A percentile compares a stretch with the other conserved stretches of the same genome.
These are phyloP conservation scores for Colletes gigas DNA, from an alignment of 1,140 invertebrate species.

Conservation along the genomic window DNA sequence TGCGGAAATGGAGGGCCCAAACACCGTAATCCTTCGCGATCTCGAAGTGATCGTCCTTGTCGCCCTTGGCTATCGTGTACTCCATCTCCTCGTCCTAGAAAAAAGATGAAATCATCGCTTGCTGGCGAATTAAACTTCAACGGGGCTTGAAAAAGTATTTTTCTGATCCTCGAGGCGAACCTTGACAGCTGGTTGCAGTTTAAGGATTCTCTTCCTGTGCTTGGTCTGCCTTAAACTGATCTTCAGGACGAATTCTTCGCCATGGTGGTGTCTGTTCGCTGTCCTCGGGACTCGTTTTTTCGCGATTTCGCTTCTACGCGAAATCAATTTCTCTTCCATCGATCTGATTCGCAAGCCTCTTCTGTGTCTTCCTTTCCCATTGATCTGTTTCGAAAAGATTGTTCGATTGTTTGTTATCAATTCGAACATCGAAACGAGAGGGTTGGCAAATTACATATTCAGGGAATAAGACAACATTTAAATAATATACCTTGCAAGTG, in stretches of 20 bases:
- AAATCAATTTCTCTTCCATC: slow-evolving; percentile 35
- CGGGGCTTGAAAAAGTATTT: too few species aligned
- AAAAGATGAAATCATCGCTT: background rate
- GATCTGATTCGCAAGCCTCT: slow-evolving; percentile 59
- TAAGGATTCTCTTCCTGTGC: slow-evolving; percentile 84
- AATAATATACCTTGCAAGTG: slow-evolving; percentile 87
- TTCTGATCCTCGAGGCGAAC: slow-evolving; percentile 62
- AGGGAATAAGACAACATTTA: background rate
- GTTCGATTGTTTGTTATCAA: background rate
- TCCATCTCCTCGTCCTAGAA: slow-evolving; percentile 83
- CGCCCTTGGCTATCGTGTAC: slow-evolving; percentile 85
- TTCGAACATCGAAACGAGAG: too few species aligned
- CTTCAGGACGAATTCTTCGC: slow-evolving; percentile 81
- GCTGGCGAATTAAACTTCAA: too few species aligned
- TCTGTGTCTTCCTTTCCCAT: slow-evolving; percentile 70
- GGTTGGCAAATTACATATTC: background rate
- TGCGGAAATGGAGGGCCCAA: slow-evolving; percentile 84
- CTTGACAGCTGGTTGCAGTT: slow-evolving; percentile 85
- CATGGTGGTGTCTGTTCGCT: slow-evolving; percentile 76
- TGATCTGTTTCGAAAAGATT: slow-evolving; percentile 52
- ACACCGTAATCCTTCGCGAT: slow-evolving; percentile 85
- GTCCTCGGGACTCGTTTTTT: slow-evolving; percentile 69
- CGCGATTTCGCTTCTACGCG: slow-evolving; percentile 44
- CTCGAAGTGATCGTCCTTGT: slow-evolving; percentile 85
- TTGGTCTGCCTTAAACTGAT: slow-evolving; percentile 84